These are phyloP conservation scores for Chiridota heheva DNA, from an alignment of 35 echinoderm and acorn worm genomes.

Conservation along the genomic window DNA sequence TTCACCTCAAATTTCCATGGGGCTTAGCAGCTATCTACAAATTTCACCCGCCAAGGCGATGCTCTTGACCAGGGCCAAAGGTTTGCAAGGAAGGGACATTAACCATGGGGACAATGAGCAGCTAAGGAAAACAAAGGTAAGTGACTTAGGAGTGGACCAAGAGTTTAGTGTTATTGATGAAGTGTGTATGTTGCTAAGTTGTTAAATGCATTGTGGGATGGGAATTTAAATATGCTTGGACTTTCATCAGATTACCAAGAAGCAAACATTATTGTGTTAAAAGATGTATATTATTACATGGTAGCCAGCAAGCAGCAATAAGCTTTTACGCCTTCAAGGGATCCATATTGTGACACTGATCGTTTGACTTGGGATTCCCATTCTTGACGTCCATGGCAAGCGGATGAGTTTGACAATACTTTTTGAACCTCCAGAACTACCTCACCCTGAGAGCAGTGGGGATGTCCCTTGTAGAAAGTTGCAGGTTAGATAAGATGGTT, in stretches of 20 bases:
- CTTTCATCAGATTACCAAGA: not conserved
- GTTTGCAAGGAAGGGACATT: slow-evolving; percentile 40
- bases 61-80: slow-evolving; percentile 63
- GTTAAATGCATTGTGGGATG: not conserved
- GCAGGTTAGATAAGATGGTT: no score
- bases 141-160: not conserved
- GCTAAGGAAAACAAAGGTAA: slow-evolving; percentile 77
- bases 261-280: not conserved
- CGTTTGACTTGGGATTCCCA: no score
- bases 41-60: slow-evolving; percentile 71
- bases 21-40: slow-evolving; percentile 64
- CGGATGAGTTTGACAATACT: no score
- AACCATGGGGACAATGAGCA: slow-evolving; percentile 51
- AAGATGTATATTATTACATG: not conserved
- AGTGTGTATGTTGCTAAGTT: not conserved
- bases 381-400: no score
- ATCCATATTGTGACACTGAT: no score
- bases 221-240: not conserved
- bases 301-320: not conserved
- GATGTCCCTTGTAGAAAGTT: no score
- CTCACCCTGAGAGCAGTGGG: no score
- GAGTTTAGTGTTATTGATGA: no score
- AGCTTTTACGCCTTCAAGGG: not conserved
- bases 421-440: no score
- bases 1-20: no score